Percentiles rank a stretch among this genome's conserved stretches.
phyloP scores from a whole-genome alignment of 1,140 invertebrate species.

The Cotesia vestalis region DNA sequence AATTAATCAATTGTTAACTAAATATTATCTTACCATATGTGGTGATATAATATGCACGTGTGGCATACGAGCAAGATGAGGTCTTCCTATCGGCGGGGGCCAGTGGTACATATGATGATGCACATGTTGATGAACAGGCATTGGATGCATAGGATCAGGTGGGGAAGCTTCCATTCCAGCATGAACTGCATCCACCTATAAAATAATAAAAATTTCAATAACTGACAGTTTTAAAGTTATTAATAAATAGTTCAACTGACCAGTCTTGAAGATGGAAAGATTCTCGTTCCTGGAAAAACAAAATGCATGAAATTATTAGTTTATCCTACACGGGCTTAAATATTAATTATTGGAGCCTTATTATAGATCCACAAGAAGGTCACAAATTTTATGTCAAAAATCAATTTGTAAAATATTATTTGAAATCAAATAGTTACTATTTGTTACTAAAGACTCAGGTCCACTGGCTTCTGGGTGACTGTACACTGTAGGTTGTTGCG shows the following conservation, averaged over 20 bases:
- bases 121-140: slow-evolving; percentile 67
- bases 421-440: slow-evolving; percentile 43
- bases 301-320: too few species aligned
- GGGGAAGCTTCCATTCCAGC: slow-evolving; percentile 36
- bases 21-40: slow-evolving; percentile 35
- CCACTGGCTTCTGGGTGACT: slow-evolving; percentile 64
- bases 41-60: slow-evolving; percentile 67
- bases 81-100: slow-evolving; percentile 24
- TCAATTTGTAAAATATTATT: slow-evolving; percentile 41
- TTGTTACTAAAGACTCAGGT: slow-evolving; percentile 48
- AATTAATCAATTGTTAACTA: slow-evolving; percentile 15
- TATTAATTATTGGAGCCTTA: slow-evolving; percentile 11
- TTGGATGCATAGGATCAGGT: slow-evolving; percentile 43
- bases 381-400: too few species aligned
- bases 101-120: slow-evolving; percentile 76
- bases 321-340: background rate
- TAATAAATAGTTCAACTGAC: slow-evolving; percentile 28
- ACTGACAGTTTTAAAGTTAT: background rate
- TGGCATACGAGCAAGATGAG: slow-evolving; percentile 54
- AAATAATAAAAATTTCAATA: slow-evolving; percentile 2
- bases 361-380: too few species aligned
- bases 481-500: slow-evolving; percentile 64
- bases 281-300: too few species aligned
- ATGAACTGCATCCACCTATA: slow-evolving; percentile 13
- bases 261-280: slow-evolving; percentile 14